A percentile compares a stretch with the other conserved stretches of the same genome.
These are phyloP conservation scores for Tupiocoris notatus DNA, from an alignment of 2,888 invertebrate species.

Conservation along the genomic window DNA sequence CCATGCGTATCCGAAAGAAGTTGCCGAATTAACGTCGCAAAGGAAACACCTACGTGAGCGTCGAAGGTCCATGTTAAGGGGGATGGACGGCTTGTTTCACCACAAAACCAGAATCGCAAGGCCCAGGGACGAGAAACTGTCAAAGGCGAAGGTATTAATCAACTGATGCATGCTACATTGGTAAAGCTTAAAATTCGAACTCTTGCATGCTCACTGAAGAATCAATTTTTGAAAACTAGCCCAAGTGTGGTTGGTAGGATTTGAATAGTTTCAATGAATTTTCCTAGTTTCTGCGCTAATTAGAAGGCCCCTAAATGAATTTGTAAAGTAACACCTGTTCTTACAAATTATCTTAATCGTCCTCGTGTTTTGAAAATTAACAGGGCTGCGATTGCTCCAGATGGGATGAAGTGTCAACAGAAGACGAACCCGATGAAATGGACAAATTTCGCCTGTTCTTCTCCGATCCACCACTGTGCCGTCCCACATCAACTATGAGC, in stretches of 20 bases:
- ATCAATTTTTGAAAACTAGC: too few relatives aligned
- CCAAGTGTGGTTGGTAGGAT: too few relatives aligned
- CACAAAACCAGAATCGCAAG: background rate
- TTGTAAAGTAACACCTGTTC: too few relatives aligned
- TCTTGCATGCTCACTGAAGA: too few relatives aligned
- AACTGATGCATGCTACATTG: too few relatives aligned
- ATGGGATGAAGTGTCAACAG: background rate
- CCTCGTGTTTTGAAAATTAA: too few relatives aligned
- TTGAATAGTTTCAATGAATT: too few relatives aligned
- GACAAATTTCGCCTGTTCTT: slow-evolving; percentile 17
- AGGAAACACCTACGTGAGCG: background rate
- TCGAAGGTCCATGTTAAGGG: background rate
- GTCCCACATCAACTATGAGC: background rate
- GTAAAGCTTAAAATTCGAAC: too few relatives aligned
- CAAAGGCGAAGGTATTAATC: background rate
- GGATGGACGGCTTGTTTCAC: background rate
- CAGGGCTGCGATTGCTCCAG: background rate
- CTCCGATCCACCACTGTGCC: slow-evolving; percentile 17
- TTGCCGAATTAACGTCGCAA: background rate
- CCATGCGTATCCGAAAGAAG: background rate
- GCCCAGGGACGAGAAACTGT: background rate
- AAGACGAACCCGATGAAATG: background rate
- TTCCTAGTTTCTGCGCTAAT: too few relatives aligned
- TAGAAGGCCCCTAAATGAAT: too few relatives aligned
- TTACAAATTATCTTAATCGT: too few relatives aligned